Base-by-base conservation (phyloP, 2,888 invertebrate species). In the Barypeithes pellucidus region DNA sequence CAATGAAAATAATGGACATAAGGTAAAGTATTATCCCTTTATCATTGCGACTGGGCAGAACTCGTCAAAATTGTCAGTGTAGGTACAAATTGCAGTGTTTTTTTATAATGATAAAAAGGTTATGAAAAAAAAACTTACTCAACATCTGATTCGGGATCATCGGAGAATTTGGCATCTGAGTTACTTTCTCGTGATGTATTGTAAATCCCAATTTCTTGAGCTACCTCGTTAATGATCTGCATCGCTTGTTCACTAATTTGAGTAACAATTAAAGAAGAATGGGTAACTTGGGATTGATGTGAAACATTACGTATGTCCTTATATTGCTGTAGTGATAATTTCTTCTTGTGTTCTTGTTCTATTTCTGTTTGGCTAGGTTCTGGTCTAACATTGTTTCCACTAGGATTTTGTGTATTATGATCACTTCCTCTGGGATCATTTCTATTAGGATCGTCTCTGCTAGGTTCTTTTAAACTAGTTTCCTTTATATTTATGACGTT, bases 241-340 rank as follows among this genome's bases (percentile, higher is more conserved):
- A 52, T 29, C 1, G 3, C 29, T 0, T 14, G 3, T 7, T 52
- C 8, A 29, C 52, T 52, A 5, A 29, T 12, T 14, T 29, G 29
- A 8, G 29, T 12, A 8, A 29, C 8, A 52, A 8, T 29, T 24
- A 20, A 11, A 8, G n/a, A 22, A 20, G 8, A 3, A 50, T 0
- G 3, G 11, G 12, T 22, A 22, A 0, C 12, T 20, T 11, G 5
- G 11, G 12, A n/a, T 24, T 50, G 50, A 12, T 50, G 9, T 50
- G 50, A 12, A 3, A 47, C 12, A 22, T 12, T 24, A 7, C 52
- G n/a, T 22, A 29, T 52, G n/a, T 52, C 29, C 52, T 52, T 52
- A 52, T 52, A 52, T 29, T 52, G 52, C n/a, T 52, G 22, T 5
- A 52, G 29, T 14, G 52, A 12, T n/a, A 52, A 12, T 52, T 29